Evolutionary conservation across 1,140 invertebrate species (phyloP), one percentile per base, ranked within the genome.

Genomic region (Neodiprion virginianus): DNA sequence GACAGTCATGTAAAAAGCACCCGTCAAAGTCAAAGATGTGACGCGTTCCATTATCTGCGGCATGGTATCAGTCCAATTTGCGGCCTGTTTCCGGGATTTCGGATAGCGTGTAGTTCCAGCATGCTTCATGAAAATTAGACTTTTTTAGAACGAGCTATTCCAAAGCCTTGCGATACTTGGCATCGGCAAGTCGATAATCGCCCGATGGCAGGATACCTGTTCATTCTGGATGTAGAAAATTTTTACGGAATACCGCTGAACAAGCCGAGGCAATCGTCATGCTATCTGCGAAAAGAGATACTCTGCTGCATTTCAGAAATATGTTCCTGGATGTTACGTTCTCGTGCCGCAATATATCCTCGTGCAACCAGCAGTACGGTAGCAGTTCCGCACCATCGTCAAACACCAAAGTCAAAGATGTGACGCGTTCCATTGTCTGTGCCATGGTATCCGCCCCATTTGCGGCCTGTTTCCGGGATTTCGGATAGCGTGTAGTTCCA

Each of bases 1-100:
- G 47, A 49, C 78, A 80, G 1, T 72, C 77, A 65, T 80, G 78
- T 40, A 40, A 78, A 61, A 67, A 78, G 72, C 79, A 79, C 3
- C 79, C 78, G 40, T 79, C 72, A 71, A 74, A 81, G 70, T 77
- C 72, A 48, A 28, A 78, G 5, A 77, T 75, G 3, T 61, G 53
- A 1, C 53, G 5, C 28, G 28, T 40, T 3, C 28, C 28, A 5
- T 40, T 8, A 61, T n/a, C 53, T 8, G 3, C 53, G 53, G 8
- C 7, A 61, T n/a, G 53, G n/a, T 61, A 61, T 8, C 53, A 1
- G 53, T 61, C 53, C 53, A 61, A 1, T 3, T 11, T 11, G 53
- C 53, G 7, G 11, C 7, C 53, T n/a, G 53, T 61, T 0, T 61
- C 53, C 53, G 53, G 53, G 1, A 61, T 61, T n/a, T 21, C 17